A percentile compares a stretch with the other conserved stretches of the same genome.
These are phyloP conservation scores for Sialis lutaria DNA, from an alignment of 2,888 invertebrate species.

Conservation along the genomic window DNA sequence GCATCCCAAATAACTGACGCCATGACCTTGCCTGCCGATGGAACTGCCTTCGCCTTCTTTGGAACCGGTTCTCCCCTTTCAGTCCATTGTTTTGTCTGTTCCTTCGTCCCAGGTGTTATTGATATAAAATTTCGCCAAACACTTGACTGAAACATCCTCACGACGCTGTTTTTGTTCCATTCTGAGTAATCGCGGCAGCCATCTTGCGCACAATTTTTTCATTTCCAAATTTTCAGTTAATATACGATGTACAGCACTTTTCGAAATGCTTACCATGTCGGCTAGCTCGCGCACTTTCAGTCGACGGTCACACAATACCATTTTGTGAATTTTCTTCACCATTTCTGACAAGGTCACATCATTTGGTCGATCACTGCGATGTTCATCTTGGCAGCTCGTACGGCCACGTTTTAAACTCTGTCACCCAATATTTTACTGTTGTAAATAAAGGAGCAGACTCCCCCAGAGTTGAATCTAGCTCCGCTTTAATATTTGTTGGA, in stretches of 20 bases:
- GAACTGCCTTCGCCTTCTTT: background rate
- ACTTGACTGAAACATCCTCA: slow-evolving; percentile 7
- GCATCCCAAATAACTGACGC: slow-evolving; percentile 12
- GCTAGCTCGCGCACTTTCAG: slow-evolving; percentile 2
- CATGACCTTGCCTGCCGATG: slow-evolving; percentile 10
- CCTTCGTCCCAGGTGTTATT: slow-evolving; percentile 6
- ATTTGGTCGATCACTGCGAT: slow-evolving; percentile 8
- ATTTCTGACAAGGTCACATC: slow-evolving; percentile 5
- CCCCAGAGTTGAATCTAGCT: slow-evolving; percentile 13
- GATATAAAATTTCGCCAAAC: slow-evolving; percentile 7
- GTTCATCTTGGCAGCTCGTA: background rate
- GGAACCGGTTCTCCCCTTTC: background rate
- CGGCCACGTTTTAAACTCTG: slow-evolving; percentile 9
- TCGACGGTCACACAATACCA: slow-evolving; percentile 3
- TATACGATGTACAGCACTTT: background rate
- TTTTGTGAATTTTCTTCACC: slow-evolving; percentile 10
- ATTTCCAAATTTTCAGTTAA: slow-evolving; percentile 11
- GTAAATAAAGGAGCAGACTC: slow-evolving; percentile 11
- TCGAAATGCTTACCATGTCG: slow-evolving; percentile 1
- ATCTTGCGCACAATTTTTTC: slow-evolving; percentile 13
- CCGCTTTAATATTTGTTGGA: slow-evolving; percentile 12
- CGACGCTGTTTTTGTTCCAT: slow-evolving; percentile 10
- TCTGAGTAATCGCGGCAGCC: slow-evolving; percentile 12
- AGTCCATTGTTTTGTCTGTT: background rate
- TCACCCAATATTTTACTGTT: slow-evolving; percentile 7